Percentiles rank a stretch among this genome's conserved stretches.
phyloP scores from a whole-genome alignment of 2,113 vertebrate species.

The Etheostoma spectabile region DNA sequence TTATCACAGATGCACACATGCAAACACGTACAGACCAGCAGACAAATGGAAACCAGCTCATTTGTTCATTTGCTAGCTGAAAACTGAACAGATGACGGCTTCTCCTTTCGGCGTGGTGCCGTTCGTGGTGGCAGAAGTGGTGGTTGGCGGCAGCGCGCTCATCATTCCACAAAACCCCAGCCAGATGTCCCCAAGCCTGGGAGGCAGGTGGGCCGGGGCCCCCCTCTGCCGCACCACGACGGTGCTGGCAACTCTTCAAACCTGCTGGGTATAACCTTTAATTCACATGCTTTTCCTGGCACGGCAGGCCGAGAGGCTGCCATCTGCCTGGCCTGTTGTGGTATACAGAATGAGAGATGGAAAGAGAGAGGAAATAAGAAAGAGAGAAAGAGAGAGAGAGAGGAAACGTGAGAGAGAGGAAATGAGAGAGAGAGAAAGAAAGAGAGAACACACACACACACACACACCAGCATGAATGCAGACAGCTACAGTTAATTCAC shows the following conservation, averaged over 20 bases:
- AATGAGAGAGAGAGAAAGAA: constrained; percentile 77
- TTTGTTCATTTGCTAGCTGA: constrained; percentile 71
- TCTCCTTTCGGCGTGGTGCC: constrained; percentile 88
- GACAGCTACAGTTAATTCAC: background rate
- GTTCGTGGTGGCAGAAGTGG: constrained; percentile 58
- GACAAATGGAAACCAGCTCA: constrained; percentile 66
- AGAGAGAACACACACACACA: constrained; percentile 16
- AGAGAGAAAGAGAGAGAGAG: constrained; percentile 75
- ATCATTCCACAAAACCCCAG: constrained; percentile 90
- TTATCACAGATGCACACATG: constrained; percentile 5
- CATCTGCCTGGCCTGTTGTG: constrained; percentile 97
- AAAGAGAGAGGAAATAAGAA: constrained; percentile 14
- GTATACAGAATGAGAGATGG: constrained; percentile 64
- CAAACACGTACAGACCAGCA: constrained; percentile 43
- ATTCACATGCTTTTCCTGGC: constrained; percentile 99
- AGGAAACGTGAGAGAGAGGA: no score
- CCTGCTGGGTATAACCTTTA: constrained; percentile 99
- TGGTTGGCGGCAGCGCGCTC: constrained; percentile 69
- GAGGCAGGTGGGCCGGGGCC: constrained; percentile 97
- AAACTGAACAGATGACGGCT: constrained; percentile 91
- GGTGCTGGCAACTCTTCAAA: constrained; percentile 97
- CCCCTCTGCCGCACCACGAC: constrained; percentile 92
- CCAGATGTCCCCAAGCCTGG: constrained; percentile 98
- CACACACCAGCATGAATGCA: background rate
- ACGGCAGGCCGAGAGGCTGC: constrained; percentile 90